phyloP scores from a whole-genome alignment of 2,888 invertebrate species.

The Aphodius sticticus region DNA sequence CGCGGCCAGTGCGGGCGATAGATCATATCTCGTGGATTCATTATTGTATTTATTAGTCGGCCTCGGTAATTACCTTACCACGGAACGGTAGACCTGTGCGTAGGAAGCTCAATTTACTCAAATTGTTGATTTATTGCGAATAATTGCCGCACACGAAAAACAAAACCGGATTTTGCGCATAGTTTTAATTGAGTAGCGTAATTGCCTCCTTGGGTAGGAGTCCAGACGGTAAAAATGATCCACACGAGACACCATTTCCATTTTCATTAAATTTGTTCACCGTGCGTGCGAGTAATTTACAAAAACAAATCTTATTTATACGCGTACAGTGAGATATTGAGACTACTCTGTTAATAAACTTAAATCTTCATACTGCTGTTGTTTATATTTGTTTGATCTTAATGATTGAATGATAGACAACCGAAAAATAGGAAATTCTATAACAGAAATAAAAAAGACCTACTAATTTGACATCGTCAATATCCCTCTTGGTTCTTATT shows the following conservation, averaged over 20 bases:
- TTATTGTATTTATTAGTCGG: slow-evolving; percentile 33
- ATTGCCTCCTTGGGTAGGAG: background rate
- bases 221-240: background rate
- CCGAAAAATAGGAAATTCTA: no score
- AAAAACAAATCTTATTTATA: no score
- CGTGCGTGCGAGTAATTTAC: no score
- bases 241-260: slow-evolving; percentile 4
- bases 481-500: no score
- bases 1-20: slow-evolving; percentile 20
- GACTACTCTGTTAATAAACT: no score
- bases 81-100: slow-evolving; percentile 35
- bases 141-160: slow-evolving; percentile 33
- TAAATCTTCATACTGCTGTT: no score
- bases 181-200: slow-evolving; percentile 5
- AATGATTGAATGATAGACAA: no score
- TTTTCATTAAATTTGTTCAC: slow-evolving; percentile 18
- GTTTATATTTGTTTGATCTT: no score
- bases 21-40: slow-evolving; percentile 33
- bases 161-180: background rate
- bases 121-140: slow-evolving; percentile 41
- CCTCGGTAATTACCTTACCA: slow-evolving; percentile 36
- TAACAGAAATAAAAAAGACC: no score
- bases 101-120: slow-evolving; percentile 40
- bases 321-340: no score
- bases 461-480: no score